Evolutionary conservation across 2,888 invertebrate genomes (phyloP).

Genomic region (Pammene aurita): DNA sequence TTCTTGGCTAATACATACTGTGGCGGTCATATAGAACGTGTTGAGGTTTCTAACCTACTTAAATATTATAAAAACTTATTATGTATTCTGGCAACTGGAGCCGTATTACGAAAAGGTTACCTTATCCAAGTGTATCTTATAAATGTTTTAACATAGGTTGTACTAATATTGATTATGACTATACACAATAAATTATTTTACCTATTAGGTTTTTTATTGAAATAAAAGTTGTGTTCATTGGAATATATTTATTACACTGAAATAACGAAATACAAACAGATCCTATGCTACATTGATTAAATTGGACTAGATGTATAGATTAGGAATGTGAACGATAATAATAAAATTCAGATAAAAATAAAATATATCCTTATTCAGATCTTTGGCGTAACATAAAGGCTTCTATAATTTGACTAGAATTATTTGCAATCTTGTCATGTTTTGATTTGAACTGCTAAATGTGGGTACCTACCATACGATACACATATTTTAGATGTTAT

Average conservation of each 20-base stretch:
- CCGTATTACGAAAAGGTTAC: slow-evolving; percentile 18
- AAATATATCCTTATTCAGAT: slow-evolving; percentile 30
- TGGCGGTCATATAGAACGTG: too few species aligned
- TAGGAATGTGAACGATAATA: slow-evolving; percentile 38
- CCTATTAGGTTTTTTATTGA: slow-evolving; percentile 25
- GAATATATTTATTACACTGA: slow-evolving; percentile 38
- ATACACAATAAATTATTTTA: slow-evolving; percentile 43
- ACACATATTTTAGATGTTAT: too few species aligned
- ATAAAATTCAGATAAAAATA: slow-evolving; percentile 25
- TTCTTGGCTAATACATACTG: too few species aligned
- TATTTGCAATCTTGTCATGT: not conserved
- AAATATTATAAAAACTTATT: too few species aligned
- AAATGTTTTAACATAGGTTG: slow-evolving; percentile 32
- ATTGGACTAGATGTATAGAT: slow-evolving; percentile 49
- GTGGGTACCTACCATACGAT: too few species aligned
- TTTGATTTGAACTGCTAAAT: too few species aligned
- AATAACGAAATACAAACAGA: slow-evolving; percentile 28
- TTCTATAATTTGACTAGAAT: slow-evolving; percentile 22
- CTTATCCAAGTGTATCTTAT: slow-evolving; percentile 34
- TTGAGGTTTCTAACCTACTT: too few species aligned
- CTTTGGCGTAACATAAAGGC: slow-evolving; percentile 43
- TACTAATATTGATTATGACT: slow-evolving; percentile 32
- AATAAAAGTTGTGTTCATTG: slow-evolving; percentile 19
- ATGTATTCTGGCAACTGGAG: not conserved
- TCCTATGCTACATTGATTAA: slow-evolving; percentile 47